phyloP scores from a whole-genome alignment of 1,140 invertebrate genomes.

The Hormaphis cornu region DNA sequence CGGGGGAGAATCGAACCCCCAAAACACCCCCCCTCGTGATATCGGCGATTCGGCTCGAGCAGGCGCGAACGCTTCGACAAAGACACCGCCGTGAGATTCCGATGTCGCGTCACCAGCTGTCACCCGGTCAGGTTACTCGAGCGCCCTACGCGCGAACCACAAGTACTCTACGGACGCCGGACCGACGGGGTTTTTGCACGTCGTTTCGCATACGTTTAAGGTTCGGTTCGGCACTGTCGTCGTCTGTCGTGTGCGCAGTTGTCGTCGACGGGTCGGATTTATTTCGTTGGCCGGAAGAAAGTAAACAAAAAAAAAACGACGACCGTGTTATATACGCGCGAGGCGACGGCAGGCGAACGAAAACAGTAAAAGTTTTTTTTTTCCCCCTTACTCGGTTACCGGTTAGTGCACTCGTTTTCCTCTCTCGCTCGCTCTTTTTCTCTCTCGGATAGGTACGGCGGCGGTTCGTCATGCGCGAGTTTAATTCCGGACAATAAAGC shows the following conservation, averaged over 20 bases:
- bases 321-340: not conserved
- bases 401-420: not conserved
- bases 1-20: no score
- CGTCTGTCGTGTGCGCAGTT: slow-evolving; percentile 17
- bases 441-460: not conserved
- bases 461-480: slow-evolving; percentile 27
- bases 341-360: not conserved
- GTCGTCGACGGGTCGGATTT: slow-evolving; percentile 13
- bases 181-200: no score
- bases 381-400: not conserved
- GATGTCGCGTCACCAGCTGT: no score
- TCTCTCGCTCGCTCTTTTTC: not conserved
- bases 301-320: slow-evolving; percentile 30
- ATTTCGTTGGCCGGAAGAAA: slow-evolving; percentile 27
- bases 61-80: no score
- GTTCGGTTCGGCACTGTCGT: slow-evolving; percentile 18
- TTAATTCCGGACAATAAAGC: slow-evolving; percentile 31
- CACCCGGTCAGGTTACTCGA: no score
- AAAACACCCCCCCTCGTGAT: no score
- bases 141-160: no score
- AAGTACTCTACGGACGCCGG: no score
- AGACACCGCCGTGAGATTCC: no score
- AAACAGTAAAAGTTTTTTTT: not conserved
- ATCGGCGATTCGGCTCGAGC: no score
- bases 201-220: no score